Evolutionary conservation across 1,140 invertebrate species (phyloP), one percentile per base, ranked within the genome.

Genomic region (Drosophila dunni): DNA sequence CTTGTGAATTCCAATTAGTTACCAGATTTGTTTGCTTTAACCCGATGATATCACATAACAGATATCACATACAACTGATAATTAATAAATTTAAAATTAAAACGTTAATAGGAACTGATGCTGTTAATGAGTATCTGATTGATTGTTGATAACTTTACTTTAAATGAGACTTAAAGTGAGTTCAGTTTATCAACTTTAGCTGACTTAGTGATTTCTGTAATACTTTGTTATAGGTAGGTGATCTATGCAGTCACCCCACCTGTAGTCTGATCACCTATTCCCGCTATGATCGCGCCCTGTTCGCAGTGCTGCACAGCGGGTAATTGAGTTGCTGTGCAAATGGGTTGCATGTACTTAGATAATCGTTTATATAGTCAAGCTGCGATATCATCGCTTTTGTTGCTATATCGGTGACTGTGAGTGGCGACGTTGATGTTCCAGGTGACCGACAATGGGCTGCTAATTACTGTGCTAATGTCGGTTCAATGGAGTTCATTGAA

Each of bases 401-500:
- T 24, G 46, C 2, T 20, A 20, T 48, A 42, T 42, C 40, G 36
- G 0, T 10, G 36, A 38, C 36, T 29, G 36, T 38, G 0, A 38
- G 36, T 10, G 36, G n/a, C n/a, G 7, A 42, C 64, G 65, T 54
- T 77, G 60, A 66, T 67, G 79, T 88, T 81, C 68, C 82, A 74
- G 72, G 56, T 79, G 79, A 79, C 76, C 83, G 83, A 77, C 82
- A 86, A 88, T 63, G 79, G 83, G 72, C 79, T 83, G 85, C 81
- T 89, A 89, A 89, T 89, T 89, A 75, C 78, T 71, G 64, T 67
- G 80, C 80, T 88, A 89, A 88, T 88, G 84, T 67, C 71, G 79
- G 85, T 89, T 89, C 85, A 89, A 89, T 89, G 86, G 85, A 81
- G 85, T 89, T 89, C 85, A 89, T 81, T 75, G 85, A 89, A 89